These are phyloP conservation scores for Callosobruchus maculatus DNA, from an alignment of 2,888 invertebrate species.

Conservation along the genomic window DNA sequence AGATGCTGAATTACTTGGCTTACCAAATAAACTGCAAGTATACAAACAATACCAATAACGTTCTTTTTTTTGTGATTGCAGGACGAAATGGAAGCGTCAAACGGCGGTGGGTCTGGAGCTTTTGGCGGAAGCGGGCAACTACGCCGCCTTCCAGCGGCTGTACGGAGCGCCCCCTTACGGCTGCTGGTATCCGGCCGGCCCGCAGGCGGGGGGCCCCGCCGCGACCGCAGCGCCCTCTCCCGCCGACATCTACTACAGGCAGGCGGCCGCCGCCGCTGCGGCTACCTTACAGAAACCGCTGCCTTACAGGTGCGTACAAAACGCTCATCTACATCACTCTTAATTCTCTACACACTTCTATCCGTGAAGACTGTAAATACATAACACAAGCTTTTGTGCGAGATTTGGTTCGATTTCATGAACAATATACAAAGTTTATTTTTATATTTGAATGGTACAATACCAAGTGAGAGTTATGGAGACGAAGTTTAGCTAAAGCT, in stretches of 20 bases:
- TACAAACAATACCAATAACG: too few species aligned
- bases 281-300: constrained; percentile 82
- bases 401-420: too few species aligned
- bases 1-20: too few species aligned
- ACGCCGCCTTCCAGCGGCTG: constrained; percentile 95
- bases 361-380: too few species aligned
- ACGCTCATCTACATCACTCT: too few species aligned
- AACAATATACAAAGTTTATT: too few species aligned
- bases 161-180: constrained; percentile 76
- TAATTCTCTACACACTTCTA: too few species aligned
- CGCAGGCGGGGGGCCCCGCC: constrained; percentile 56
- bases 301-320: constrained; percentile 69
- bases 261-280: constrained; percentile 69
- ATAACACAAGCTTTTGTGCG: too few species aligned
- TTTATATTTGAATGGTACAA: too few species aligned
- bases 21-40: too few species aligned
- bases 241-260: constrained; percentile 80
- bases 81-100: constrained; percentile 99
- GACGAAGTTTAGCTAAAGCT: too few species aligned
- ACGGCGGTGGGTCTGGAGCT: constrained; percentile 96
- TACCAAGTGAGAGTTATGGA: too few species aligned
- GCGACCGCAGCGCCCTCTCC: constrained; percentile 58
- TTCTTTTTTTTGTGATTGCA: constrained; percentile 51
- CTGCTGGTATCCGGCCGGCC: constrained; percentile 59
- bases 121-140: constrained; percentile 95